Evolutionary conservation across 2,113 vertebrate genomes (phyloP).

Genomic region (Atractosteus spatula): DNA sequence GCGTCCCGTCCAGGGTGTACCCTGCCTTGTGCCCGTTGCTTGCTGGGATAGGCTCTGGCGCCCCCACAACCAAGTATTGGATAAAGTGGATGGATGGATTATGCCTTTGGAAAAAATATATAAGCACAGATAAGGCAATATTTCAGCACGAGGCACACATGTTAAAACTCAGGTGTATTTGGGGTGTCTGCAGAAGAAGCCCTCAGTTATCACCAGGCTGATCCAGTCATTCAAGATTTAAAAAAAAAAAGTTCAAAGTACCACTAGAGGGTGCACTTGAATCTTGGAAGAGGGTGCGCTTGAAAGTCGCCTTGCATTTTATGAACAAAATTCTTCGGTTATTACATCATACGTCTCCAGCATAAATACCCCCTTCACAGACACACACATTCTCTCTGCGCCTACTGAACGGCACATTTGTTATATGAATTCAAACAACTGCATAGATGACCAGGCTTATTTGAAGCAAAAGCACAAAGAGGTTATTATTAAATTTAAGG

Average conservation of each 20-base stretch:
- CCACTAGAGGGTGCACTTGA: slow-evolving; percentile 14
- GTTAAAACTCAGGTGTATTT: not conserved
- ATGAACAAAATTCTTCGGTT: not conserved
- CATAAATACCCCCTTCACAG: not conserved
- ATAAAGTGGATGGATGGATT: no score
- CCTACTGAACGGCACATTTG: not conserved
- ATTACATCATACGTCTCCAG: slow-evolving; percentile 9
- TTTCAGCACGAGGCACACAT: slow-evolving; percentile 18
- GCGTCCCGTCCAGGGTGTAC: no score
- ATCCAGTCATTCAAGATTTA: no score
- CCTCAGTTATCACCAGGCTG: not conserved
- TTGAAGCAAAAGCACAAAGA: no score
- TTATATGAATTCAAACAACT: not conserved
- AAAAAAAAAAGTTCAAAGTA: not conserved
- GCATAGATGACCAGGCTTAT: no score
- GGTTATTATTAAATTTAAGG: no score
- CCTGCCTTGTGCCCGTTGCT: no score
- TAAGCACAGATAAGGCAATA: not conserved
- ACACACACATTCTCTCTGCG: not conserved
- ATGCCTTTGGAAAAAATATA: not conserved
- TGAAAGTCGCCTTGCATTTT: not conserved
- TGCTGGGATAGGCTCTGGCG: no score
- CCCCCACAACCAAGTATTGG: no score
- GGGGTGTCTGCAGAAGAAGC: not conserved
- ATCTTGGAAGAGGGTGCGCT: not conserved